Conservation (phyloP, 2,797 vertebrate genomes). For the Hylomyscus alleni region DNA sequence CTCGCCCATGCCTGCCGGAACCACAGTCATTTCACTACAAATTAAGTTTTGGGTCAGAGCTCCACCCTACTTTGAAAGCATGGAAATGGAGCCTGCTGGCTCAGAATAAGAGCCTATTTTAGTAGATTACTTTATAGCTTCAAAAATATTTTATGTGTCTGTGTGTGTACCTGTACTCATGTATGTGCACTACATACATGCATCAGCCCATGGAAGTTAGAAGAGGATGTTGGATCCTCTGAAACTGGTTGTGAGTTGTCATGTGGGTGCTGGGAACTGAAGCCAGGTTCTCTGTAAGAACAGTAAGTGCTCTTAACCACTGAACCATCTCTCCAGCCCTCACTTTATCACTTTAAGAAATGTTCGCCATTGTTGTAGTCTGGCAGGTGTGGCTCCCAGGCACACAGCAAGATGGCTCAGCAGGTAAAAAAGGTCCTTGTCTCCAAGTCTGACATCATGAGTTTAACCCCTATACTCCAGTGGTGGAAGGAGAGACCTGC, state of each 20-base stretch:
- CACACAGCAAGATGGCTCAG: not conserved
- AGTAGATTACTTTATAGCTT: not conserved
- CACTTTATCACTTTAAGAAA: not conserved
- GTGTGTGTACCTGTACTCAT: not conserved
- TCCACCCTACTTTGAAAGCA: not conserved
- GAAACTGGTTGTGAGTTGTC: not conserved
- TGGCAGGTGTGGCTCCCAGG: not conserved
- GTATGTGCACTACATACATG: not conserved
- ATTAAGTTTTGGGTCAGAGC: not conserved
- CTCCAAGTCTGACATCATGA: not conserved
- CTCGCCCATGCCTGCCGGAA: not conserved
- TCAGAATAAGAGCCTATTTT: not conserved
- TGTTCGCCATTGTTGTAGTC: accelerated
- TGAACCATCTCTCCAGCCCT: not conserved
- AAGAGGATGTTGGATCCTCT: not conserved
- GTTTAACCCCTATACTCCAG: not conserved
- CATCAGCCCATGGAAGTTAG: not conserved
- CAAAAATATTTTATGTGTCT: not conserved
- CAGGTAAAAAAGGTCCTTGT: not conserved
- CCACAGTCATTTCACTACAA: not conserved
- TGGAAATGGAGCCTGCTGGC: not conserved
- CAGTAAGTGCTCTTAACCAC: not conserved
- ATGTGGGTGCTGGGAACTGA: not conserved
- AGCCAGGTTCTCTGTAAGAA: not conserved
- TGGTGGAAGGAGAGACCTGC: not conserved